phyloP scores from a whole-genome alignment of 2,113 vertebrate species.

The Polyodon spathula region DNA sequence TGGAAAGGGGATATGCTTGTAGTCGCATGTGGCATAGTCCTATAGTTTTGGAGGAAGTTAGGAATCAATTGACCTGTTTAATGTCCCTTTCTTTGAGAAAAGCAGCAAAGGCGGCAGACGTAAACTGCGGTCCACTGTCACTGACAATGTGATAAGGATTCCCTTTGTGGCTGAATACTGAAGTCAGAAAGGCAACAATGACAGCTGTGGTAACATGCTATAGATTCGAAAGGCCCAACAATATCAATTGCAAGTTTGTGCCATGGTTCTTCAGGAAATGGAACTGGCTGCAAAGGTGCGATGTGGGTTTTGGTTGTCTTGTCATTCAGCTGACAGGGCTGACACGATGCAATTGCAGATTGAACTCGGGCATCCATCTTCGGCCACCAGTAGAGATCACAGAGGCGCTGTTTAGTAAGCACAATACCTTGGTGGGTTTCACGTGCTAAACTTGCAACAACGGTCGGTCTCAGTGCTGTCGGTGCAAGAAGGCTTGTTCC shows the following conservation, averaged over 20 bases:
- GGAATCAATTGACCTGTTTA: no score
- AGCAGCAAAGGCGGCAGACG: constrained; percentile 2
- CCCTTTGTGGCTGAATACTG: constrained; percentile 8
- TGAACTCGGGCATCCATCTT: not conserved
- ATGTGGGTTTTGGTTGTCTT: not conserved
- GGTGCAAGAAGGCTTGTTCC: no score
- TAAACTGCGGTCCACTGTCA: constrained; percentile 18
- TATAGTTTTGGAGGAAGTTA: not conserved
- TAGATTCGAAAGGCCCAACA: constrained; percentile 7
- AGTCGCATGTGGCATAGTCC: not conserved
- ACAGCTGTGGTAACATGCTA: constrained; percentile 3
- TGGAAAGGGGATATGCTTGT: constrained; percentile 1
- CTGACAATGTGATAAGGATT: constrained; percentile 4
- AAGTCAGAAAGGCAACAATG: constrained; percentile 5
- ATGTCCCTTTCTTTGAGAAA: constrained; percentile 6
- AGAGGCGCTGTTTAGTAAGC: not conserved
- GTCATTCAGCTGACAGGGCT: constrained; percentile 2
- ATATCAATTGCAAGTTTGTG: constrained; percentile 13
- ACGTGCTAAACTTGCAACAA: no score
- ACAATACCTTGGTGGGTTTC: not conserved
- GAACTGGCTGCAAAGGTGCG: constrained; percentile 11
- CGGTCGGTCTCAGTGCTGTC: no score
- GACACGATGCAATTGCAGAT: not conserved
- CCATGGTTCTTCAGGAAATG: constrained; percentile 14
- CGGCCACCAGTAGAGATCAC: not conserved